These are phyloP conservation scores for Cyprinodon brontotheroides DNA, from an alignment of 2,113 vertebrate genomes.

Conservation along the genomic window DNA sequence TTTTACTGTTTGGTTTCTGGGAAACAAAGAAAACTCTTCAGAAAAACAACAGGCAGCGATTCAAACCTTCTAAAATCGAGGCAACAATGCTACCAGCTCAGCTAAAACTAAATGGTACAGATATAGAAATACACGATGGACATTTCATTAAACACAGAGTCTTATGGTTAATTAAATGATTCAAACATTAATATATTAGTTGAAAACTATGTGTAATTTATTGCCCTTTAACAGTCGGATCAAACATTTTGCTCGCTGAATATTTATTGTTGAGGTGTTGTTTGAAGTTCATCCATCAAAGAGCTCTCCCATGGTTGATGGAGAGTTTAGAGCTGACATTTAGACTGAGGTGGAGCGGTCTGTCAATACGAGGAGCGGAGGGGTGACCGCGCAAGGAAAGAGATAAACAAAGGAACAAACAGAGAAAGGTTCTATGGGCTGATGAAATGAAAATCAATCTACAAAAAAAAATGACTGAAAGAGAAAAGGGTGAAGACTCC, in stretches of 20 bases:
- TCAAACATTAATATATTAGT: not conserved
- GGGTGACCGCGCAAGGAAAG: conserved; percentile 11
- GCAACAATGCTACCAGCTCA: not conserved
- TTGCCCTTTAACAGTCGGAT: conserved; percentile 1
- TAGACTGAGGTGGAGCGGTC: conserved; percentile 7
- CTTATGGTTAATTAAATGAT: not conserved
- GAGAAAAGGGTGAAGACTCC: not conserved
- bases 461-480: conserved; percentile 1
- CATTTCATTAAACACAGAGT: not conserved
- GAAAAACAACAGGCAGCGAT: no score
- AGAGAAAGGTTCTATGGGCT: not conserved
- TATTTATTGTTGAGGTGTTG: conserved; percentile 4
- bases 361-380: conserved; percentile 10
- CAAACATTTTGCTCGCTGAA: conserved; percentile 1
- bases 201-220: conserved; percentile 2
- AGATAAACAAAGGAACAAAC: conserved; percentile 2
- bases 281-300: conserved; percentile 22
- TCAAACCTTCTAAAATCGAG: no score
- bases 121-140: not conserved
- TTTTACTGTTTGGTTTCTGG: no score
- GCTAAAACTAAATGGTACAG: not conserved
- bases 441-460: conserved; percentile 13
- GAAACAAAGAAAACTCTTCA: no score
- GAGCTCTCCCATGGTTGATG: not conserved
- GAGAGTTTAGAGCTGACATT: conserved; percentile 23